Evolutionary conservation across 1,140 invertebrate species (phyloP), one percentile per base, ranked within the genome.

Genomic region (Ceratina japonica): DNA sequence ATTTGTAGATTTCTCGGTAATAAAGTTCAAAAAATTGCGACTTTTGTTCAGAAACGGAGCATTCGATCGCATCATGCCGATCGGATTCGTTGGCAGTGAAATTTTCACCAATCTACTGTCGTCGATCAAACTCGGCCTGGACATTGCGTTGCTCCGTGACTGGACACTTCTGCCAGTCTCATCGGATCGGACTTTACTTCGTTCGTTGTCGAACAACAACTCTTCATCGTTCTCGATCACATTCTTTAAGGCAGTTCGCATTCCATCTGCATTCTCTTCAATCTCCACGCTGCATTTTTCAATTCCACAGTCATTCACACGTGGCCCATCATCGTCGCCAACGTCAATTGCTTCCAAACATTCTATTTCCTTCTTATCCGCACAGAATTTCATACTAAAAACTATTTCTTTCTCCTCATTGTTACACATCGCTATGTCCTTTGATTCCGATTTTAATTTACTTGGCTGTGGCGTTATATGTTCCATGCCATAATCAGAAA

Each of bases 1-100:
- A 18, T 91, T 92, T 15, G 90, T 91, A 3, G 91, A 92, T 52
- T 92, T 92, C 56, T 92, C 91, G 18, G 89, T 92, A n/a, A 92
- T 92, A 20, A 91, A 92, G 37, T 91, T 91, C 4, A 91, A 79
- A 68, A 92, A 91, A 58, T 91, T 88, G 0, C 87, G 88, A 81
- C 90, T 91, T 44, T 90, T 90, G 63, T 91, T 91, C n/a, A 92
- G 54, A 82, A 92, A 90, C 56, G 90, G 90, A 31, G 89, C 85
- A 83, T 90, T 91, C 1, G 90, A 89, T 73, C 90, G 91, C 81
- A 92, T 90, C 56, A 92, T 75, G 78, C 89, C 92, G 13, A 90
- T 89, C 49, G 91, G 88, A 78, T 91, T 91, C 10, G 81, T 59
- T 22, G 90, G 85, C 76, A 92, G 76, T 74, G 91, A 84, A 76